Evolutionary conservation across 2,888 invertebrate species (phyloP).

Genomic region (Cheilosia urbana): DNA sequence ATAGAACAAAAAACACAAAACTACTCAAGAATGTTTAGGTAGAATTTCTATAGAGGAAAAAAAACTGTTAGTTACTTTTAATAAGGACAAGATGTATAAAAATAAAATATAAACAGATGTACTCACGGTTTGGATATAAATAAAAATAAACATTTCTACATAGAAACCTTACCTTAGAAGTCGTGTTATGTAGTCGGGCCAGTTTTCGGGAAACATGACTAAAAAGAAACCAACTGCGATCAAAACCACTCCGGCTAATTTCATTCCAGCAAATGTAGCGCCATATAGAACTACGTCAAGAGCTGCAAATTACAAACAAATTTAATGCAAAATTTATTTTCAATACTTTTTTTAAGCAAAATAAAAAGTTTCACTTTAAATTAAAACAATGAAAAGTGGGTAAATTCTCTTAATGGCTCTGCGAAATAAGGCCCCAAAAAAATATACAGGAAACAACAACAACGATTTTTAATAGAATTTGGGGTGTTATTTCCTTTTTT

Average conservation of each 20-base stretch:
- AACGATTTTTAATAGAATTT: too few relatives aligned
- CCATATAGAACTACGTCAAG: constrained; percentile 94
- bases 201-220: constrained; percentile 97
- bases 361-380: too few relatives aligned
- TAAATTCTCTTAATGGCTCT: too few relatives aligned
- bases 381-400: too few relatives aligned
- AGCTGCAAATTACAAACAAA: constrained; percentile 84
- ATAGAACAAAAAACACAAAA: constrained; percentile 19
- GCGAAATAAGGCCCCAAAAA: too few relatives aligned
- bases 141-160: constrained; percentile 14
- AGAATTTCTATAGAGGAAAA: constrained; percentile 22
- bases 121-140: constrained; percentile 52
- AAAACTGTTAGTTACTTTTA: constrained; percentile 25
- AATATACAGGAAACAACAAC: too few relatives aligned
- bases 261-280: constrained; percentile 96
- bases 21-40: constrained; percentile 11
- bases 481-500: too few relatives aligned
- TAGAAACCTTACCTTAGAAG: constrained; percentile 89
- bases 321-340: background rate
- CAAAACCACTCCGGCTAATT: constrained; percentile 95
- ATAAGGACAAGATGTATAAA: constrained; percentile 16
- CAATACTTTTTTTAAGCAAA: background rate
- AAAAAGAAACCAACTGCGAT: constrained; percentile 96
- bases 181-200: constrained; percentile 97
- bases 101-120: constrained; percentile 30